Base-by-base conservation (phyloP, 2,888 invertebrate species). In the Chydorus sphaericus region DNA sequence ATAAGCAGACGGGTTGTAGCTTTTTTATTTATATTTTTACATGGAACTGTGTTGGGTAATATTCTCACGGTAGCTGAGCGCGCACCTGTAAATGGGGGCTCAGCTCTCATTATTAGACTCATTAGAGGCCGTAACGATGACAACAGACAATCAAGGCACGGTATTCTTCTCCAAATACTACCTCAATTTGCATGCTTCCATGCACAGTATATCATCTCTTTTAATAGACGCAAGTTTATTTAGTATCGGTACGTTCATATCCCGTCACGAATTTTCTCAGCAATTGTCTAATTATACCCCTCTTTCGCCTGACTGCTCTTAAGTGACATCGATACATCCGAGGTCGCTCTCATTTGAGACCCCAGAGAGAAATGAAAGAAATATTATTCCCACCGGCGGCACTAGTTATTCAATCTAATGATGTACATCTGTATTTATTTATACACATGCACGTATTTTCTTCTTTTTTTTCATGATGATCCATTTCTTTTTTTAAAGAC, bases 121-220 rank as follows among this genome's bases (percentile, higher is more conserved):
- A 44, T 44, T 44, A 44, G 44, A 44, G 44, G 44, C 44, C 44
- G 44, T 44, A 44, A 44, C 44, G 44, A 44, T 44, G 44, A 44
- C 44, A 44, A 44, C 44, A 44, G 44, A 44, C 28, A 44, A 44
- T 44, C 44, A 44, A 26, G 26, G 44, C 28, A 44, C 44, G 28
- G 23, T 44, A n/a, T 44, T 28, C 28, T 14, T 28, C 44, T 44
- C 26, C 44, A 26, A 23, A 10, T 20, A 20, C 44, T n/a, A 23
- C 44, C 44, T 44, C 44, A 44, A 44, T 44, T 44, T 44, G 44
- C 44, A 44, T 44, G 44, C 44, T 44, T 44, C 44, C 44, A 44
- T 28, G 44, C 44, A 44, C 44, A 44, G 23, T 44, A 26, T 28
- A 26, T 23, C 23, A 20, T 44, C 26, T 44, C 26, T 26, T 26